Base-by-base conservation (phyloP, 2,113 vertebrate species). In the Strix uralensis region DNA sequence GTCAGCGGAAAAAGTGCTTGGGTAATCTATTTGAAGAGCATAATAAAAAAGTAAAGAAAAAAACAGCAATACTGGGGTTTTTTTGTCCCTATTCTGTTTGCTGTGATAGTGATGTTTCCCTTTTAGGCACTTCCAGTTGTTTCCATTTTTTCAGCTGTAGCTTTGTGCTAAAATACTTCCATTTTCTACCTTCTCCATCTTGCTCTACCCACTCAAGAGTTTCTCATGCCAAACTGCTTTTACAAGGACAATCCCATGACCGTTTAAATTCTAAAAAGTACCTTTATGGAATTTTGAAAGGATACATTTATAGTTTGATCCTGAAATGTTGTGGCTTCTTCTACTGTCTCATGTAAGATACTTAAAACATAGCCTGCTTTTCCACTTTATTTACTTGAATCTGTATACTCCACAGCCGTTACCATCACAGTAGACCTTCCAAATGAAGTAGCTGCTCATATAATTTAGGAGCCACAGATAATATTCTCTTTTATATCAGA, bases 1-100 rank as follows among this genome's bases (percentile, higher is more conserved):
- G 91, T 94, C 94, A 94, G 95, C 12, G 7, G 89, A 95, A 94
- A 94, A 96, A 92, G n/a, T 92, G 70, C 91, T 89, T 92, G 77
- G 73, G 78, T 97, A 79, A 85, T 91, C 83, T 91, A 89, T 94
- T 95, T n/a, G 46, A 79, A 75, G 20, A 67, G 22, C 34, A 49
- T 66, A 85, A 72, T 89, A 62, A 92, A 90, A 81, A 80, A 67
- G 5, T 25, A 49, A 91, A 67, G 13, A 23, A 34, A 89, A 89
- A 84, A 44, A 0, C 16, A 86, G 44, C 63, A 81, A 13, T 81
- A 70, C 11, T 54, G 18, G 46, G 21, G 1, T 0, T 0, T 19
- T 62, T 93, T 59, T 11, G 19, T 81, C 66, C 18, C 21, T 83
- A 2, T 55, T 55, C 55, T 70, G 7, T 74, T 85, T 93, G 59